Conservation (phyloP, 2,797 vertebrate genomes). For the Pantherophis vulpinus region DNA sequence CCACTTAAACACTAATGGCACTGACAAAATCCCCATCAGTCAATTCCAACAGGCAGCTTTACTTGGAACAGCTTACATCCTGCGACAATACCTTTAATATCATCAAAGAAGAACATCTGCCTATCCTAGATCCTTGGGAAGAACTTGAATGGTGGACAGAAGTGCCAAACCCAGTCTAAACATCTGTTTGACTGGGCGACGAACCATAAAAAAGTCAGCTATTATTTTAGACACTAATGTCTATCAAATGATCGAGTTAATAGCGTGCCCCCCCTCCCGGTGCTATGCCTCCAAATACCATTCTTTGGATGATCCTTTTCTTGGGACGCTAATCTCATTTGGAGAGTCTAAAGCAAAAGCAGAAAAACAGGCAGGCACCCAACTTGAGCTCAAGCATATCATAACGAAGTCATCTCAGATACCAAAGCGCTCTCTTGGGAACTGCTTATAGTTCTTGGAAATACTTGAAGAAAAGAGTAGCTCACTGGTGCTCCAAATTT, state of each 20-base stretch:
- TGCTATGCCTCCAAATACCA: background rate
- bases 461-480: background rate
- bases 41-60: background rate
- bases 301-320: background rate
- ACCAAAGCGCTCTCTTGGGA: too few species aligned
- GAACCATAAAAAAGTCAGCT: background rate
- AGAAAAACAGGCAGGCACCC: background rate
- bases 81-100: background rate
- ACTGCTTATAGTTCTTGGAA: background rate
- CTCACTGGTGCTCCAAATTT: background rate
- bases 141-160: background rate
- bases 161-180: background rate
- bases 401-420: background rate
- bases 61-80: background rate
- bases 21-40: background rate
- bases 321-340: fast-evolving
- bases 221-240: conserved; percentile 54
- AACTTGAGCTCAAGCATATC: background rate
- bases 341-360: background rate
- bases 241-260: conserved; percentile 58
- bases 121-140: background rate
- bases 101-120: background rate
- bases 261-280: background rate
- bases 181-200: background rate
- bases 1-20: background rate